These are phyloP conservation scores for Microcebus murinus DNA, from an alignment of 2,113 vertebrate species.

Conservation along the genomic window DNA sequence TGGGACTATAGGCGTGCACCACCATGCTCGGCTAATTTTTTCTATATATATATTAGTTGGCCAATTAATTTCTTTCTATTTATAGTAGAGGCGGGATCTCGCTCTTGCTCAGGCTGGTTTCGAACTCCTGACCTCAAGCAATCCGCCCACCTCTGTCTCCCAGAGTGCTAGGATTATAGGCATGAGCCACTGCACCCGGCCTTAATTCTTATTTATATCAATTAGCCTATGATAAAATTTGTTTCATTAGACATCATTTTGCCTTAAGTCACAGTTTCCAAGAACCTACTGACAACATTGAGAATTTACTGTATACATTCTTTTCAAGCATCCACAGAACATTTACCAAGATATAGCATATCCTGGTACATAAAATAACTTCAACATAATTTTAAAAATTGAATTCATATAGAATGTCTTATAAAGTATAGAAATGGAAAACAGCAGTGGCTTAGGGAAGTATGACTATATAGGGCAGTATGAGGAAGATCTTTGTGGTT, in stretches of 20 bases:
- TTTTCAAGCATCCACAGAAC: not conserved
- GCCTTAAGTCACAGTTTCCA: not conserved
- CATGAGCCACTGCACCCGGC: too few species aligned
- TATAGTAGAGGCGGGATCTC: too few species aligned
- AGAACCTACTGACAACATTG: not conserved
- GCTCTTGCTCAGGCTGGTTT: too few species aligned
- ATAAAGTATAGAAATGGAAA: not conserved
- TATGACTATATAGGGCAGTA: not conserved
- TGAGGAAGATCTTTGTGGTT: not conserved
- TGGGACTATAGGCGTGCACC: too few species aligned
- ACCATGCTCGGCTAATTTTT: too few species aligned
- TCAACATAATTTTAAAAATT: slow-evolving; percentile 2
- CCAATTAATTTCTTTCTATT: too few species aligned
- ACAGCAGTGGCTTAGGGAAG: not conserved
- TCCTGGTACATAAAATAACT: not conserved
- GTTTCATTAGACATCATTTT: not conserved
- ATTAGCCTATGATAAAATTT: too few species aligned
- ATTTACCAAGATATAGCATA: not conserved
- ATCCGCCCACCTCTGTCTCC: too few species aligned
- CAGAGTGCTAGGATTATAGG: too few species aligned
- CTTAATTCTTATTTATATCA: too few species aligned
- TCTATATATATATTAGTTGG: too few species aligned
- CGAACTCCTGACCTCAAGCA: too few species aligned
- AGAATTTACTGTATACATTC: not conserved
- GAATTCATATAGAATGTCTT: not conserved